Evolutionary conservation across 2,888 invertebrate species (phyloP), one percentile per base, ranked within the genome.

Genomic region (Lagria hirta): DNA sequence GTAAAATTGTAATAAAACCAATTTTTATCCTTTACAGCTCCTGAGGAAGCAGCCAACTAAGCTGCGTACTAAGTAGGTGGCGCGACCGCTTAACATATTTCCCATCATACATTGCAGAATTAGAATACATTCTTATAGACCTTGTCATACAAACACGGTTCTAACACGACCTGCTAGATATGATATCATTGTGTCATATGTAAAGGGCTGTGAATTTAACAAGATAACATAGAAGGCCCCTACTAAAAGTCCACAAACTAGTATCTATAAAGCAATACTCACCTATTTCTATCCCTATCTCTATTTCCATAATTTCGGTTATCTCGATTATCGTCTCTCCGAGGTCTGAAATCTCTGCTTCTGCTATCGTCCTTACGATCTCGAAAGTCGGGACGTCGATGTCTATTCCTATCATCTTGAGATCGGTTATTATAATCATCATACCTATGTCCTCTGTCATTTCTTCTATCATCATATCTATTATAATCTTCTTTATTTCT

Each of bases 211-310:
- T n/a, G n/a, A n/a, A n/a, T n/a, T n/a, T n/a, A n/a, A n/a, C n/a
- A n/a, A n/a, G n/a, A n/a, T n/a, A n/a, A n/a, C n/a, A n/a, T n/a
- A n/a, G n/a, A n/a, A n/a, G n/a, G n/a, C n/a, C n/a, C 14, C 13
- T 13, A 5, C n/a, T 12, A 5, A 12, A 3, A 4, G 6, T 28
- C 10, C 13, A 13, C 13, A 28, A 28, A 4, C n/a, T n/a, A 5
- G 5, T 12, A 4, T n/a, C n/a, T 8, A 6, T 12, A 5, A 5
- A 6, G 20, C 5, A 18, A 18, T 24, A 41, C 26, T 6, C 23
- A 28, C n/a, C 23, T 38, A 13, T 36, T 30, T 13, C 36, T 10
- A 10, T 30, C 30, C 10, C 43, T 7, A n/a, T 43, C 27, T 18
- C 29, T 16, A n/a, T 43, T 36, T 14, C 22, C 17, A 12, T 30